Evolutionary conservation across 2,888 invertebrate genomes (phyloP).

Genomic region (Marasmarcha lunaedactyla): DNA sequence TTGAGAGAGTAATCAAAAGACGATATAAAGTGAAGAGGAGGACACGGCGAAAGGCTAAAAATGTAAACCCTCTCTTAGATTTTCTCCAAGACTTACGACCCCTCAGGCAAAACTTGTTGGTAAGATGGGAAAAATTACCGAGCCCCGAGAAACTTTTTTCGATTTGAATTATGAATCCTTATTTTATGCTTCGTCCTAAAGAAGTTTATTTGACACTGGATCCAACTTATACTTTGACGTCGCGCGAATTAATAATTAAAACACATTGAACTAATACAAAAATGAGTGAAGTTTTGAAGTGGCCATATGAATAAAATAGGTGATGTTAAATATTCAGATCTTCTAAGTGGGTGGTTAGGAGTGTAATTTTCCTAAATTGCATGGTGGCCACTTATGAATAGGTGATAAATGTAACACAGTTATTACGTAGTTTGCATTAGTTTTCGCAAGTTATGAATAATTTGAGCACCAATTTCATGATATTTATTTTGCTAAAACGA

Average conservation of each 20-base stretch:
- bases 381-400: not conserved
- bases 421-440: too few species aligned
- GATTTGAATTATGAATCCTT: constrained; percentile 70
- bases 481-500: too few species aligned
- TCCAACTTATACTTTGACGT: constrained; percentile 41
- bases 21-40: constrained; percentile 66
- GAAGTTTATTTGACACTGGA: constrained; percentile 58
- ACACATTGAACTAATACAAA: constrained; percentile 22
- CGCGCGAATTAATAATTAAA: constrained; percentile 38
- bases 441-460: too few species aligned
- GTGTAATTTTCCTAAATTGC: not conserved
- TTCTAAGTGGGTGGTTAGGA: not conserved
- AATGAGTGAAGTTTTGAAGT: constrained; percentile 5
- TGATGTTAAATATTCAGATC: not conserved
- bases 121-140: constrained; percentile 69
- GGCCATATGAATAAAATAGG: not conserved
- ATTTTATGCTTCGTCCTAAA: constrained; percentile 56
- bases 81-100: constrained; percentile 53
- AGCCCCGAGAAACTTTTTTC: constrained; percentile 61
- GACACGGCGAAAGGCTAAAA: constrained; percentile 68
- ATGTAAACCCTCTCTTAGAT: constrained; percentile 65
- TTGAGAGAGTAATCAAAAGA: constrained; percentile 70
- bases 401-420: too few species aligned
- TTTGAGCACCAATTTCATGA: too few species aligned
- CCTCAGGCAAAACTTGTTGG: constrained; percentile 57